Evolutionary conservation across 2,888 invertebrate species (phyloP).

Genomic region (Drosophila lacicola): DNA sequence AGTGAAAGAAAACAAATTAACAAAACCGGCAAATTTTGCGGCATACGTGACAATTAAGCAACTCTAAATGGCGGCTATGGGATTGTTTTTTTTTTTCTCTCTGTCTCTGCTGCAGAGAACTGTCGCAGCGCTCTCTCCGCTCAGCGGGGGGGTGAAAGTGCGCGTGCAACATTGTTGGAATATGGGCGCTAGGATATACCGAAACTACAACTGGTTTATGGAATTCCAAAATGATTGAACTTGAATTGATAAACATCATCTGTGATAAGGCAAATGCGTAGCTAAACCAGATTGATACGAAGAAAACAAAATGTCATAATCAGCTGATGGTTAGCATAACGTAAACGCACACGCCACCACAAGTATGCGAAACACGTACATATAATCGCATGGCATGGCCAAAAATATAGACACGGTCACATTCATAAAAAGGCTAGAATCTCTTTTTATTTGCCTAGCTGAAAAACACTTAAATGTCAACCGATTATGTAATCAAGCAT

Average conservation of each 20-base stretch:
- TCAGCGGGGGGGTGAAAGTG: slow-evolving; percentile 48
- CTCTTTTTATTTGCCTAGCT: slow-evolving; percentile 14
- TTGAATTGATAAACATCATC: slow-evolving; percentile 27
- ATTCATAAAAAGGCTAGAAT: slow-evolving; percentile 29
- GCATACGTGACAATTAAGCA: slow-evolving; percentile 66
- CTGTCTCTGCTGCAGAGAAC: slow-evolving; percentile 2
- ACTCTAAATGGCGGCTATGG: slow-evolving; percentile 57
- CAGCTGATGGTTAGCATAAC: slow-evolving; percentile 45
- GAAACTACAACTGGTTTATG: slow-evolving; percentile 11
- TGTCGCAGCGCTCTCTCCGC: background rate
- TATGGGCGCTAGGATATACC: background rate
- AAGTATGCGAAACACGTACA: slow-evolving; percentile 20
- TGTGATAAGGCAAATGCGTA: slow-evolving; percentile 39
- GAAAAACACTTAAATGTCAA: slow-evolving; percentile 52
- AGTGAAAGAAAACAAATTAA: slow-evolving; percentile 20
- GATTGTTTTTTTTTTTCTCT: background rate
- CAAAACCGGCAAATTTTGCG: slow-evolving; percentile 39
- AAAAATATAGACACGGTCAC: slow-evolving; percentile 22
- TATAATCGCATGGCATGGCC: slow-evolving; percentile 19
- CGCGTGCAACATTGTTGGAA: background rate
- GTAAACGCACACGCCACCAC: slow-evolving; percentile 2
- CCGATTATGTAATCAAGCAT: slow-evolving; percentile 27
- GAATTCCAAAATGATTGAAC: slow-evolving; percentile 24
- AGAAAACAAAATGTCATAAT: slow-evolving; percentile 35
- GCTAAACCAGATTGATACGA: slow-evolving; percentile 14